These are phyloP conservation scores for Archilochus colubris DNA, from an alignment of 2,113 vertebrate genomes.

Conservation along the genomic window DNA sequence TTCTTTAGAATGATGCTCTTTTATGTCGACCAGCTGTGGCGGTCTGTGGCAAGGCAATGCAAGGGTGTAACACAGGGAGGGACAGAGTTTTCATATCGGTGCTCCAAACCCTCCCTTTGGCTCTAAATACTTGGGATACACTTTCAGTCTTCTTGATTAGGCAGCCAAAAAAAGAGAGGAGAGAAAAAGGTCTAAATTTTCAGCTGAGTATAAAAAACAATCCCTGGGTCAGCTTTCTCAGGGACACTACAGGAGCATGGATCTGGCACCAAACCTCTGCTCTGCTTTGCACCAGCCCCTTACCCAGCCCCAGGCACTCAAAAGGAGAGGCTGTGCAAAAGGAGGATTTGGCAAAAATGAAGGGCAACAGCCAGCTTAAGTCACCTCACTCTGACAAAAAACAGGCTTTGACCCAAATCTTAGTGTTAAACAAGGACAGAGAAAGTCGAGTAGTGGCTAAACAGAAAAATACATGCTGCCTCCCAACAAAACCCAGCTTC, in stretches of 20 bases:
- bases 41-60: background rate
- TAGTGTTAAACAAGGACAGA: background rate
- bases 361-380: background rate
- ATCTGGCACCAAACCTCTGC: background rate
- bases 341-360: background rate
- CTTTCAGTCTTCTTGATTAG: background rate
- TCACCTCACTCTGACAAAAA: background rate
- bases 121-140: background rate
- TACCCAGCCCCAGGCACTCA: background rate
- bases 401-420: background rate
- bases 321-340: background rate
- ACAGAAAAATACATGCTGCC: background rate
- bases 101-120: background rate
- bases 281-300: background rate
- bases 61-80: background rate
- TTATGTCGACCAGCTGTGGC: slow-evolving; percentile 17
- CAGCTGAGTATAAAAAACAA: background rate
- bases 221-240: background rate
- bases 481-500: background rate
- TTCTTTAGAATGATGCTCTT: slow-evolving; percentile 3
- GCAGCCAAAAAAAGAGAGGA: background rate
- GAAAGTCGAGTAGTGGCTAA: background rate
- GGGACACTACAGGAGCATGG: rapidly evolving
- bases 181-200: background rate
- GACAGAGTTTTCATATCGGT: rapidly evolving